A percentile compares a stretch with the other conserved stretches of the same genome.
These are phyloP conservation scores for Varanus komodoensis DNA, from an alignment of 2,113 vertebrate genomes.

Conservation along the genomic window DNA sequence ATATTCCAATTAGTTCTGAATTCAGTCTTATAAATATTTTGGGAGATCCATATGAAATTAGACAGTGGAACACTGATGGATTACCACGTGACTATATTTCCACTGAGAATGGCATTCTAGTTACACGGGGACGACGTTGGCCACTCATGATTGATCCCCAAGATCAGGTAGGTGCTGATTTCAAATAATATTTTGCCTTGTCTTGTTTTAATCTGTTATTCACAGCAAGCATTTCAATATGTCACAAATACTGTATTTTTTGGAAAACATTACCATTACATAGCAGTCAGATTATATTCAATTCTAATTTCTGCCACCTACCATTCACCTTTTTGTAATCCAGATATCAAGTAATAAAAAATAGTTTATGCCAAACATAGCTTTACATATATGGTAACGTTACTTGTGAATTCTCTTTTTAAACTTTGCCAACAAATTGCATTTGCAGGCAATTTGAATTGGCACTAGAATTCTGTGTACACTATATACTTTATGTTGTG, in stretches of 20 bases:
- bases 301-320: neutral
- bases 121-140: slow-evolving; percentile 84
- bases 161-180: slow-evolving; percentile 79
- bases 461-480: neutral
- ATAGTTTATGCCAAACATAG: neutral
- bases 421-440: neutral
- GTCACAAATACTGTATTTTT: neutral
- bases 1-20: slow-evolving; percentile 82
- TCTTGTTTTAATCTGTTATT: slow-evolving; percentile 5
- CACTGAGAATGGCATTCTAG: slow-evolving; percentile 88
- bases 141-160: slow-evolving; percentile 91
- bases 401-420: neutral
- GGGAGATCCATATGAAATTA: slow-evolving; percentile 85
- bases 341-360: neutral
- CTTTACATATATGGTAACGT: neutral
- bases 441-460: neutral
- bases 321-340: neutral
- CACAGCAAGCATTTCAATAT: neutral
- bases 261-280: neutral
- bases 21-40: slow-evolving; percentile 87
- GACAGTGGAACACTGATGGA: slow-evolving; percentile 87
- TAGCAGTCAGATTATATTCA: neutral
- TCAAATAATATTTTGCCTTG: neutral
- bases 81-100: slow-evolving; percentile 84
- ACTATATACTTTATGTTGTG: no score